Base-by-base conservation (phyloP, 2,113 vertebrate species). In the Lagenorhynchus albirostris region DNA sequence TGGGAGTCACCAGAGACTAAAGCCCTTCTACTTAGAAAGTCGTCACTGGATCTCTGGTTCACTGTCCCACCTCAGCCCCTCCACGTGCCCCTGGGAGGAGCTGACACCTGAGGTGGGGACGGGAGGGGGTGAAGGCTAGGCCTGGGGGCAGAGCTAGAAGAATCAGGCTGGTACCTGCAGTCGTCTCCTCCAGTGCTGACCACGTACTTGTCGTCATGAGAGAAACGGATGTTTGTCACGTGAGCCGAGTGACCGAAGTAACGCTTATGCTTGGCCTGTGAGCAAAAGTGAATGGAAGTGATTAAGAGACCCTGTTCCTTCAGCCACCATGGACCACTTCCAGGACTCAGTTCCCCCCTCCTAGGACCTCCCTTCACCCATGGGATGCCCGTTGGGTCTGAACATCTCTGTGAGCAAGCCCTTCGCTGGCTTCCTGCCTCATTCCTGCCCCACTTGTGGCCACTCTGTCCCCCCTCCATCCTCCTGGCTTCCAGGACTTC, bases 161-260 rank as follows among this genome's bases (percentile, higher is more conserved):
- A 6, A 4, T 8, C 26, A 0, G 10, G 20, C 29, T 11, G 44
- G n/a, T 99, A 99, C 99, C 99, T 99, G 99, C 99, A 99, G 98
- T 99, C 99, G 0, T 99, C 99, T 84, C 99, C 99, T 87, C 99
- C 99, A 1, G 99, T 99, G 81, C 99, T 99, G 95, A 99, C 98
- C 55, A 99, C 99, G 0, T 99, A 99, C 92, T 99, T 99, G 98
- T 99, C 99, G 0, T 99, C 99, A 0, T 99, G 99, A 86, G 99
- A 99, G 98, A 99, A 99, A 44, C 99, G 99, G 31, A 99, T 98
- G 98, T 99, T 99, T 71, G 99, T 99, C 98, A 99, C 99, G 0
- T 99, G 99, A 21, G 99, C 99, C 0, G 99, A 99, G 98, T 99
- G 99, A 25, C 99, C 99, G 1, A 99, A 99, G 96, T 99, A 99